Conservation (phyloP, 2,797 vertebrate species). For the Coracias cyanogaster region DNA sequence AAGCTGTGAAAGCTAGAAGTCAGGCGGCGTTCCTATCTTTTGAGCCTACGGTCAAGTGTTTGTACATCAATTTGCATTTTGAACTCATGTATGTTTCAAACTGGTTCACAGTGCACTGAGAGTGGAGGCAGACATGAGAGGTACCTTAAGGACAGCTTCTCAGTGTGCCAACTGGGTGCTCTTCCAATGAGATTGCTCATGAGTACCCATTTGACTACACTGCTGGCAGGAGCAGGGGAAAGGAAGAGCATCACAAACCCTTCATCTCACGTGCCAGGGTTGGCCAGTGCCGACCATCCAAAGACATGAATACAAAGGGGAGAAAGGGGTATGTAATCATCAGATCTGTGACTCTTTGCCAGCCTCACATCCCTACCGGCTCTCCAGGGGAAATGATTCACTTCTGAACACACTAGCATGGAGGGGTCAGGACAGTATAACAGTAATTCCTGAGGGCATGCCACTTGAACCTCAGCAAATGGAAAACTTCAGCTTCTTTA, state of each 20-base stretch:
- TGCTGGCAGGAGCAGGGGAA: not conserved
- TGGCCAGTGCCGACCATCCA: not conserved
- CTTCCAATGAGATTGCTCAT: not conserved
- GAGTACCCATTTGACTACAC: not conserved
- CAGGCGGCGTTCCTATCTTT: not conserved
- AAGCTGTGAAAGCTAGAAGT: slow-evolving; percentile 3
- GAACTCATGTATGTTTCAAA: not conserved
- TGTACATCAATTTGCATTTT: slow-evolving; percentile 2
- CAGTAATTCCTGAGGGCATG: not conserved
- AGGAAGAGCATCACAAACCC: not conserved
- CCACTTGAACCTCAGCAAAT: not conserved
- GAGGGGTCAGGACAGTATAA: not conserved
- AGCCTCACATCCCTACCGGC: not conserved
- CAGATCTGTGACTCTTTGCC: not conserved
- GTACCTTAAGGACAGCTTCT: slow-evolving; percentile 29
- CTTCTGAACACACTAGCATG: not conserved
- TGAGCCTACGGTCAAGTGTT: not conserved
- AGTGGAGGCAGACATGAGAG: slow-evolving; percentile 28
- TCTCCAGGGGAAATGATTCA: not conserved
- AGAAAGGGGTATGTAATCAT: not conserved
- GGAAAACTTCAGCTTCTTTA: not conserved
- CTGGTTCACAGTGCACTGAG: not conserved
- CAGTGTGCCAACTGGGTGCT: not conserved
- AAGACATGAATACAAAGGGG: not conserved
- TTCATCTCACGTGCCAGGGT: not conserved